phyloP scores from a whole-genome alignment of 1,140 invertebrate genomes.

The Ephestia elutella region DNA sequence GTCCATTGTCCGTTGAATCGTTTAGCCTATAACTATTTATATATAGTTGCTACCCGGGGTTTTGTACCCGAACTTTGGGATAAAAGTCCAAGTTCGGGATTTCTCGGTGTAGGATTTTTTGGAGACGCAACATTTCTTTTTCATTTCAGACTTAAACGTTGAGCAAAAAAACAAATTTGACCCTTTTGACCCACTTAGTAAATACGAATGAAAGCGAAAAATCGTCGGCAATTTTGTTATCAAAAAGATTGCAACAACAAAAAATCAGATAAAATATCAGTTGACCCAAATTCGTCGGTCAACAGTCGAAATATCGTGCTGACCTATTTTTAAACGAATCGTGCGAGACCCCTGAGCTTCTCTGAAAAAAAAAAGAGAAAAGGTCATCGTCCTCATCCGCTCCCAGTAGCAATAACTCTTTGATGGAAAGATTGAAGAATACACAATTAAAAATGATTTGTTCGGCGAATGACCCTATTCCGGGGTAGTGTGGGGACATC shows the following conservation, averaged over 20 bases:
- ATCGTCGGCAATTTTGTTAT: not conserved
- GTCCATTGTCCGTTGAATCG: not conserved
- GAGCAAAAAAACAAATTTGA: too few species aligned
- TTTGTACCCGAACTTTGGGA: too few species aligned
- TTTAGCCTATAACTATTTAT: too few species aligned
- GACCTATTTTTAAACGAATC: conserved; percentile 51
- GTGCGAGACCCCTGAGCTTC: conserved; percentile 16
- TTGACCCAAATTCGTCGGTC: conserved; percentile 44
- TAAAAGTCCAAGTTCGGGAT: too few species aligned
- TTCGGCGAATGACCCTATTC: conserved; percentile 67
- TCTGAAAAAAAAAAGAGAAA: conserved; percentile 31
- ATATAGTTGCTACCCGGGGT: too few species aligned
- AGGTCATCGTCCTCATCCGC: conserved; percentile 33
- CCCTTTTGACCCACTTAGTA: not conserved
- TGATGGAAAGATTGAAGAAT: conserved; percentile 61
- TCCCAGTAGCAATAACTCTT: conserved; percentile 10
- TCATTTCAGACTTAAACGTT: too few species aligned
- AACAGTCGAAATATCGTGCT: conserved; percentile 40
- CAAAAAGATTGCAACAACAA: not conserved
- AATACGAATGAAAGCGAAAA: not conserved
- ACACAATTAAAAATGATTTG: conserved; percentile 72
- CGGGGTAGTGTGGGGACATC: conserved; percentile 41
- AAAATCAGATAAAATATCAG: conserved; percentile 5
- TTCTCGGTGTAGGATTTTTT: too few species aligned
- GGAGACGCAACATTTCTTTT: too few species aligned